Conservation (phyloP, 1,140 invertebrate species). For the Eurosta solidaginis region DNA sequence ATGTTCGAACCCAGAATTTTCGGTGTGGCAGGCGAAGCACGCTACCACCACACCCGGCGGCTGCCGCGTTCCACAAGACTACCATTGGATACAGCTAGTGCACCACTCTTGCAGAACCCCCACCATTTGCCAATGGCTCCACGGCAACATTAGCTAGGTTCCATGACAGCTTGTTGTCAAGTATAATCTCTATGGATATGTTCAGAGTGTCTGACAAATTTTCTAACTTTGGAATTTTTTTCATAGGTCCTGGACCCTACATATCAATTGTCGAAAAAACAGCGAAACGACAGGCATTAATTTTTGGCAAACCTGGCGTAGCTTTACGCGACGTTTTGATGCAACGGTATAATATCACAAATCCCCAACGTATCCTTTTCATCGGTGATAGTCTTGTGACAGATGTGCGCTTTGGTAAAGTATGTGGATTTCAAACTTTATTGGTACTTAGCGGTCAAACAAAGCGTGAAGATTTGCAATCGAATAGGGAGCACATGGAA, state of each 20-base stretch:
- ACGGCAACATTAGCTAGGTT: too few species aligned
- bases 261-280: constrained; percentile 61
- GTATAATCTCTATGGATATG: background rate
- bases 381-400: constrained; percentile 66
- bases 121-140: too few species aligned
- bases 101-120: too few species aligned
- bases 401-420: constrained; percentile 64
- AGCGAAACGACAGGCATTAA: constrained; percentile 59
- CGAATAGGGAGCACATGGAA: background rate
- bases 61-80: too few species aligned
- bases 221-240: too few species aligned
- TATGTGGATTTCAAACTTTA: constrained; percentile 64
- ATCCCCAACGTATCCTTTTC: constrained; percentile 64
- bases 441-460: constrained; percentile 62
- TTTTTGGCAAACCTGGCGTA: constrained; percentile 64
- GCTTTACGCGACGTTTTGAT: constrained; percentile 58
- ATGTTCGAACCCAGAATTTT: too few species aligned
- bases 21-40: too few species aligned
- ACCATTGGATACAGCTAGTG: too few species aligned
- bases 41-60: too few species aligned
- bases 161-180: too few species aligned
- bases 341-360: constrained; percentile 56
- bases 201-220: background rate
- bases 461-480: constrained; percentile 46
- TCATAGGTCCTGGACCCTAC: constrained; percentile 62